These are phyloP conservation scores for Phoenicopterus ruber DNA, from an alignment of 2,113 vertebrate species.

Conservation along the genomic window DNA sequence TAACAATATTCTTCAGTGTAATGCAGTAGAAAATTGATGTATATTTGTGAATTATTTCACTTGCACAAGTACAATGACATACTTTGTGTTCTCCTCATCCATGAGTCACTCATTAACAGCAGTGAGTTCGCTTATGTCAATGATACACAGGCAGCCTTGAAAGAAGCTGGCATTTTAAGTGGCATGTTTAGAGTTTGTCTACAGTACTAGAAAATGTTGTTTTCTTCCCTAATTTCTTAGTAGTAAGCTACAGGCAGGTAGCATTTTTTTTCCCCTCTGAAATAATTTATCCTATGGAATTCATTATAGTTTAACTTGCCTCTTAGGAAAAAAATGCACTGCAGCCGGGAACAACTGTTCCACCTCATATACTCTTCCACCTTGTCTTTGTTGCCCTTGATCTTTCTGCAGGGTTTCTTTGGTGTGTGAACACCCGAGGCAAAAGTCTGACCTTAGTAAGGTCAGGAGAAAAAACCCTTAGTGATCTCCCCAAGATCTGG, in stretches of 20 bases:
- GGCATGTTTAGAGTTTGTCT: not conserved
- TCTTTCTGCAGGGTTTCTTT: not conserved
- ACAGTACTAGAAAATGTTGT: not conserved
- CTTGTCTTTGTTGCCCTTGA: not conserved
- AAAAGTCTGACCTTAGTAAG: not conserved
- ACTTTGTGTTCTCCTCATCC: not conserved
- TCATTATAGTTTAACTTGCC: not conserved
- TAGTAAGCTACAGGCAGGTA: not conserved
- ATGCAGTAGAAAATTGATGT: not conserved
- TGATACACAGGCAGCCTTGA: not conserved
- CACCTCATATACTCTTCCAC: not conserved
- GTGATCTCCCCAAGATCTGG: not conserved
- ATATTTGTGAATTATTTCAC: not conserved
- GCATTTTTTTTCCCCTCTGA: not conserved
- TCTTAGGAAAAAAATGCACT: not conserved
- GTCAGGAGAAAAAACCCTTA: not conserved
- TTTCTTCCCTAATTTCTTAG: not conserved
- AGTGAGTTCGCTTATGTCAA: not conserved
- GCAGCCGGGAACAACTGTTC: not conserved
- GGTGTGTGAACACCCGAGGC: not conserved
- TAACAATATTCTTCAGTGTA: not conserved
- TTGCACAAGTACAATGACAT: not conserved
- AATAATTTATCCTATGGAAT: not conserved
- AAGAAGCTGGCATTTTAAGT: not conserved
- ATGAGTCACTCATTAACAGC: conserved; percentile 46